Evolutionary conservation across 92 coral and sea anemone genomes (phyloP).

Genomic region (Porites lobata): DNA sequence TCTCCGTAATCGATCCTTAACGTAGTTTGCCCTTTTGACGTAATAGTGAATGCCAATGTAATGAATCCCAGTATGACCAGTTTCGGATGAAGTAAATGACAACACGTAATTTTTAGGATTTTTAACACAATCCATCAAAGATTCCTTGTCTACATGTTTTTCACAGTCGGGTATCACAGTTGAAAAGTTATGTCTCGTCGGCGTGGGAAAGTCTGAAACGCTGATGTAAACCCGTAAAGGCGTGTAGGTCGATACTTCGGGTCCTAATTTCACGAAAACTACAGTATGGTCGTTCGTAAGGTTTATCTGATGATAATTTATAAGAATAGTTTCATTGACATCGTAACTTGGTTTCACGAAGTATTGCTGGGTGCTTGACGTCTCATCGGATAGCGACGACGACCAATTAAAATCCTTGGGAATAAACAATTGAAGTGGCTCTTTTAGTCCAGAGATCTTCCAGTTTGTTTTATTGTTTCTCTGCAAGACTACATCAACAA

Average conservation of each 20-base stretch:
- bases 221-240: conserved; percentile 56
- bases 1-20: background rate
- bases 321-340: conserved; percentile 13
- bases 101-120: conserved; percentile 55
- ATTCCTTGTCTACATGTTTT: background rate
- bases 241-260: background rate
- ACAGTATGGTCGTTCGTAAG: conserved; percentile 5
- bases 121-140: conserved; percentile 35
- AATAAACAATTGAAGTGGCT: conserved; percentile 18
- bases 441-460: background rate
- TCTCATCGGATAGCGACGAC: background rate
- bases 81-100: conserved; percentile 54
- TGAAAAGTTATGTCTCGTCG: conserved; percentile 20
- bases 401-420: conserved; percentile 1
- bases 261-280: conserved; percentile 20
- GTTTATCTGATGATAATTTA: conserved; percentile 31
- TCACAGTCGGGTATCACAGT: conserved; percentile 62
- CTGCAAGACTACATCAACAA: conserved; percentile 43
- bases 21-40: background rate
- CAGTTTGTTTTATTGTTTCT: background rate
- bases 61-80: conserved; percentile 69
- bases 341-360: conserved; percentile 39
- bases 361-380: background rate
- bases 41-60: conserved; percentile 76
- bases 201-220: conserved; percentile 52